Conservation (phyloP, 2,888 invertebrate genomes). For the Tenthredo amoena region DNA sequence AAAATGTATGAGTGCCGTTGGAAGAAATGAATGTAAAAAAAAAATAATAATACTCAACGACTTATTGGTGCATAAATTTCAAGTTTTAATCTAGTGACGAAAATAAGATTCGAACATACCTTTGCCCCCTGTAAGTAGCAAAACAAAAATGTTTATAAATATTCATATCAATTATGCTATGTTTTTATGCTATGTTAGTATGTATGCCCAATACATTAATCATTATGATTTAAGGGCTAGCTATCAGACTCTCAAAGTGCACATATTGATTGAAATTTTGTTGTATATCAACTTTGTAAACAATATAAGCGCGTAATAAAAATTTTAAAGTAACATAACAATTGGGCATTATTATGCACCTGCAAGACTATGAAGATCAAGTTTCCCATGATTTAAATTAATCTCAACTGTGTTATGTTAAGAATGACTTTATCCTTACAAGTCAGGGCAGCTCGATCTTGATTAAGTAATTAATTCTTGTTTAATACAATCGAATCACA, state of each 20-base stretch:
- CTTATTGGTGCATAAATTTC: slow-evolving; percentile 58
- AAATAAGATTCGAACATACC: slow-evolving; percentile 80
- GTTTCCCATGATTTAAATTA: not conserved
- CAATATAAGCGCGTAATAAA: slow-evolving; percentile 52
- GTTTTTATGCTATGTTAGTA: slow-evolving; percentile 35
- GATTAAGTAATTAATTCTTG: not conserved
- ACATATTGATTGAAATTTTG: not conserved
- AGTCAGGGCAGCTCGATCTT: not conserved
- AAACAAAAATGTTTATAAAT: slow-evolving; percentile 73
- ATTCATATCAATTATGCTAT: slow-evolving; percentile 58
- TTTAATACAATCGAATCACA: not conserved
- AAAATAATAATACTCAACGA: slow-evolving; percentile 47
- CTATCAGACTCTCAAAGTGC: not conserved
- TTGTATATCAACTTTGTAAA: slow-evolving; percentile 61
- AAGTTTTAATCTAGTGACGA: slow-evolving; percentile 63
- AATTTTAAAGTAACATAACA: slow-evolving; percentile 34
- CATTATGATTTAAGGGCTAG: not conserved
- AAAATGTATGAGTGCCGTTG: slow-evolving; percentile 25
- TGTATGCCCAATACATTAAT: slow-evolving; percentile 20
- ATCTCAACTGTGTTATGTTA: not conserved
- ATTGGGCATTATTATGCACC: not conserved
- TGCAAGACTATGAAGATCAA: slow-evolving; percentile 7
- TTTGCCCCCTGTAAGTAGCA: slow-evolving; percentile 81
- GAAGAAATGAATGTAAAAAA: slow-evolving; percentile 20
- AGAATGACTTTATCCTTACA: slow-evolving; percentile 28